Evolutionary conservation across 2,888 invertebrate genomes (phyloP).

Genomic region (Oscheius onirici): DNA sequence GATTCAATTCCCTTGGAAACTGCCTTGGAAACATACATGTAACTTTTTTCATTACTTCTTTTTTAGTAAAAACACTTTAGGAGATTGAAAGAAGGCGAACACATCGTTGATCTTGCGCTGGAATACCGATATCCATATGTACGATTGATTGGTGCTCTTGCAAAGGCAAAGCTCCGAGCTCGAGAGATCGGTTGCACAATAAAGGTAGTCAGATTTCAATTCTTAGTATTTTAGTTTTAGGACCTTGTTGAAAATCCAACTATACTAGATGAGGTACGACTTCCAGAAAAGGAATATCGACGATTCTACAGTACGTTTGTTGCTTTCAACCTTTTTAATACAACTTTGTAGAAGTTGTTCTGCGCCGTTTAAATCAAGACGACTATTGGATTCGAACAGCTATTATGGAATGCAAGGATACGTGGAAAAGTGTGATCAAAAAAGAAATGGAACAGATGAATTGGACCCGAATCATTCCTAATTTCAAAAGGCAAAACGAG

Average conservation of each 20-base stretch:
- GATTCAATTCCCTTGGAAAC: constrained; percentile 10
- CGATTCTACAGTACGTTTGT: constrained; percentile 15
- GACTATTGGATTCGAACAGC: constrained; percentile 1
- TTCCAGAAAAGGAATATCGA: not conserved
- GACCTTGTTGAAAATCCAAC: not conserved
- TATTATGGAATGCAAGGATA: not conserved
- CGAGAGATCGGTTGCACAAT: not conserved
- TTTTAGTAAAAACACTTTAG: not conserved
- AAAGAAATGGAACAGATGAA: not conserved
- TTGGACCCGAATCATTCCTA: not conserved
- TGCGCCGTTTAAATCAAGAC: not conserved
- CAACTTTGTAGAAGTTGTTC: not conserved
- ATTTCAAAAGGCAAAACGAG: constrained; percentile 1
- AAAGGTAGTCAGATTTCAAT: not conserved
- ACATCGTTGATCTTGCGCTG: not conserved
- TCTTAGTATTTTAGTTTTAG: not conserved
- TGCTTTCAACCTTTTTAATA: not conserved
- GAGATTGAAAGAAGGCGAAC: not conserved
- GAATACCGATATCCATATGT: not conserved
- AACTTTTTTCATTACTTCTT: not conserved
- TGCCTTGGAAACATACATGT: constrained; percentile 8
- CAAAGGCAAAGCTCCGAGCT: not conserved
- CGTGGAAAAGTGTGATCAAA: not conserved
- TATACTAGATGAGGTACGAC: not conserved
- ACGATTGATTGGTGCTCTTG: not conserved